phyloP scores from a whole-genome alignment of 1,140 invertebrate genomes.

The Cotesia glomerata region DNA sequence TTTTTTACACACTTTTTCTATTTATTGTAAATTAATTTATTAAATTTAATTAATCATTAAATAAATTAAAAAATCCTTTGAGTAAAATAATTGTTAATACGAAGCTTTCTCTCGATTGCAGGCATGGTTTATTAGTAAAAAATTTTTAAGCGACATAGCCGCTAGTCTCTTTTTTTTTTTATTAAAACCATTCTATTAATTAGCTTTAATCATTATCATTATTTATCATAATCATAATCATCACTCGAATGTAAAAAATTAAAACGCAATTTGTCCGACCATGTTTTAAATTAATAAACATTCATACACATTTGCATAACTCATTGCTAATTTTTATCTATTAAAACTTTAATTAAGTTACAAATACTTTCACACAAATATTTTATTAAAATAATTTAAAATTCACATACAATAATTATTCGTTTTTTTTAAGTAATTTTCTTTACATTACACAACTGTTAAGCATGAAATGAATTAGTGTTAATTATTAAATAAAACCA shows the following conservation, averaged over 20 bases:
- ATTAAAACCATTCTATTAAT: background rate
- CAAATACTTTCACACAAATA: too few species aligned
- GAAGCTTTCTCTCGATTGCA: conserved; percentile 19
- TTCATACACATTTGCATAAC: background rate
- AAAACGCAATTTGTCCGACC: too few species aligned
- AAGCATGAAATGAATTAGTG: background rate
- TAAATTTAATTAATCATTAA: background rate
- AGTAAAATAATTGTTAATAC: conserved; percentile 11
- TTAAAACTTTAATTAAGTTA: too few species aligned
- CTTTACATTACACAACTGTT: background rate
- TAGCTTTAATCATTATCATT: conserved; percentile 4
- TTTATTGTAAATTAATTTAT: background rate
- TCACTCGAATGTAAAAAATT: background rate
- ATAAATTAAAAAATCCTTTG: conserved; percentile 2
- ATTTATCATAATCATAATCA: background rate
- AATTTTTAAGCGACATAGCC: conserved; percentile 1
- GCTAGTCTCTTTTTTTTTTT: background rate
- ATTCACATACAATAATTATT: too few species aligned
- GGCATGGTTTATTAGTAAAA: conserved; percentile 17
- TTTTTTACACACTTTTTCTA: background rate
- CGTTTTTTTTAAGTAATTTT: background rate
- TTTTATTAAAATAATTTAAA: too few species aligned
- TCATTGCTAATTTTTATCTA: background rate
- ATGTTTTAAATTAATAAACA: background rate
- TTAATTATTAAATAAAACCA: too few species aligned